A percentile compares a stretch with the other conserved stretches of the same genome.
phyloP scores from a whole-genome alignment of 2,797 vertebrate species.

The Natrix natrix region DNA sequence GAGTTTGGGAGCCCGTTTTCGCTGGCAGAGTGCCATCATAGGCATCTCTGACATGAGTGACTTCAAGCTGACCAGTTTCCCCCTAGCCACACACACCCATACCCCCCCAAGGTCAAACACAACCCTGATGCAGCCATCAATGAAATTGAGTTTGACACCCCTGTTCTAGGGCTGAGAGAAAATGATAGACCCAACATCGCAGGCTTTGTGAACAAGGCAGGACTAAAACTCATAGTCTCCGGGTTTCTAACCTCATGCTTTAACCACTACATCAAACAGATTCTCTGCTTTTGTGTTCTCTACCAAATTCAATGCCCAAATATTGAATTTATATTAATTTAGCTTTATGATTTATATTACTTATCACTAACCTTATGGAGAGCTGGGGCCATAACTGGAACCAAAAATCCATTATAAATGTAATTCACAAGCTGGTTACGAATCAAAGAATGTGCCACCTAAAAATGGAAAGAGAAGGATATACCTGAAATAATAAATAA shows the following conservation, averaged over 20 bases:
- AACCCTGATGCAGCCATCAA: too few relatives aligned
- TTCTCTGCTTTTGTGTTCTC: neutral
- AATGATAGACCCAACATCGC: neutral
- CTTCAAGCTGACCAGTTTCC: too few relatives aligned
- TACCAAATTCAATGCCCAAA: slow-evolving; percentile 3
- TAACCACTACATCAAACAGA: neutral
- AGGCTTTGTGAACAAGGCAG: neutral
- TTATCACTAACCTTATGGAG: slow-evolving; percentile 90
- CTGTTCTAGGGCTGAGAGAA: too few relatives aligned
- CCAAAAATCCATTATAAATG: slow-evolving; percentile 96
- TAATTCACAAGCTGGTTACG: slow-evolving; percentile 92
- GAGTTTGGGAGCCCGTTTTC: too few relatives aligned
- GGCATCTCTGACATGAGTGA: too few relatives aligned
- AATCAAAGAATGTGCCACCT: slow-evolving; percentile 93
- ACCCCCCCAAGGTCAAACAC: too few relatives aligned
- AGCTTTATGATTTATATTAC: neutral
- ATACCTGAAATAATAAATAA: neutral
- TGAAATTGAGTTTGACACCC: too few relatives aligned
- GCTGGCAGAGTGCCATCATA: too few relatives aligned
- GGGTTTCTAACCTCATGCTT: neutral
- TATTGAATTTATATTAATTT: neutral
- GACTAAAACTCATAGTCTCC: neutral
- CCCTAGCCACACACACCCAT: too few relatives aligned
- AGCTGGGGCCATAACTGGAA: slow-evolving; percentile 94
- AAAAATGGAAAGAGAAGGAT: slow-evolving; percentile 3